Base-by-base conservation (phyloP, 2,888 invertebrate genomes). In the Drepana falcataria region DNA sequence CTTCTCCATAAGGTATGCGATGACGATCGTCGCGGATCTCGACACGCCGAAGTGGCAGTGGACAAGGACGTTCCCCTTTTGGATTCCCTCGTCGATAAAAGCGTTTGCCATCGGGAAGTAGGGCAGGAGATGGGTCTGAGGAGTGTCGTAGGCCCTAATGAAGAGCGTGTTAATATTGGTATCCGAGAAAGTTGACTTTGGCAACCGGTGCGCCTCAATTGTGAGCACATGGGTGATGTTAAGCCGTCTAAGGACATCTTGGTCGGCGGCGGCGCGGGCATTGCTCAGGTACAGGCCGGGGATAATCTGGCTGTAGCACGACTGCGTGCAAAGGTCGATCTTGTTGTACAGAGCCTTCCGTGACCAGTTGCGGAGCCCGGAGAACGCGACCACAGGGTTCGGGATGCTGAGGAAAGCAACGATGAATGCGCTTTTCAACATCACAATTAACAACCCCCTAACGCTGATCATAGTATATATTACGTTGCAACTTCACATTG, bases 21-120 rank as follows among this genome's bases (percentile, higher is more conserved):
- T 98, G 75, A 97, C 97, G 78, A 98, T 94, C 60, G 98, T 98
- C 60, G 98, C 97, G 63, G 98, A 98, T 65, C 98, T 93, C 55
- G 98, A 98, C 52, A 98, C 96, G 53, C 98, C 98, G 53, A 98
- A 98, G 77, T 98, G 98, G 84, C 98, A 98, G 86, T 98, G 98
- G 59, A 98, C 95, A 76, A 98, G 92, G 48, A 98, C 96, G 73
- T 95, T 88, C 1, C 91, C 91, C 35, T 93, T 76, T 89, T 93
- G 71, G 91, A 95, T 55, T 80, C 93, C 88, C 92, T 94, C 85
- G n/a, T 85, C 81, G 55, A 91, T 91, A 62, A 90, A 91, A 6
- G 85, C 71, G 69, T 91, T 90, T 69, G 88, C 82, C 83, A 91
- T 85, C 58, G 91, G 90, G 75, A 91, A 91, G 77, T 87, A 91